Evolutionary conservation across 2,113 vertebrate genomes (phyloP).

Genomic region (Hassar affinis): DNA sequence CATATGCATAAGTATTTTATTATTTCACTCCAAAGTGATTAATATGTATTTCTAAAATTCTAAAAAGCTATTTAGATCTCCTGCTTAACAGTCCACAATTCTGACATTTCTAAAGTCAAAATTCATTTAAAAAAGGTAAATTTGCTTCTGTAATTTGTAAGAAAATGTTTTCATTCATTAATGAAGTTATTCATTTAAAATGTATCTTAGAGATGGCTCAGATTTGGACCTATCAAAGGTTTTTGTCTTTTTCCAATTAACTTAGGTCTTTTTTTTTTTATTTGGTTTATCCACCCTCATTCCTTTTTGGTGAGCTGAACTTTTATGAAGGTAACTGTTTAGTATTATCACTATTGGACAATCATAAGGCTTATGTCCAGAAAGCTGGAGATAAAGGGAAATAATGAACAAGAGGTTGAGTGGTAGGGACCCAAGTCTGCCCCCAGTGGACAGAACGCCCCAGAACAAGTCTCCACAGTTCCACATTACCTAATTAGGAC

Average conservation of each 20-base stretch:
- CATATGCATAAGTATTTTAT: not conserved
- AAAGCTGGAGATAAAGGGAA: not conserved
- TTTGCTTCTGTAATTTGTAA: too few species aligned
- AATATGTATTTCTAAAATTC: not conserved
- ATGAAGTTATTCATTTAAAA: not conserved
- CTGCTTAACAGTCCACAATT: not conserved
- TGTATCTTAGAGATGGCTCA: not conserved
- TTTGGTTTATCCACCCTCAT: not conserved
- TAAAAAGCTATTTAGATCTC: not conserved
- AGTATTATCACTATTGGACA: slow-evolving; percentile 11
- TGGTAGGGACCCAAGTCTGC: not conserved
- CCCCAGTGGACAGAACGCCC: slow-evolving; percentile 41
- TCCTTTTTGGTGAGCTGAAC: slow-evolving; percentile 20
- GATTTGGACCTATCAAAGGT: not conserved
- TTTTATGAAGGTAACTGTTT: not conserved
- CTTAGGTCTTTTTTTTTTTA: not conserved
- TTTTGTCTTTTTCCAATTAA: not conserved
- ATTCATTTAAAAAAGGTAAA: not conserved
- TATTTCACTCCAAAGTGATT: not conserved
- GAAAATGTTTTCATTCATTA: not conserved
- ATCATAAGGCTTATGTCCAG: not conserved
- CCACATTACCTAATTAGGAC: slow-evolving; percentile 54
- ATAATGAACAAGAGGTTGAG: not conserved
- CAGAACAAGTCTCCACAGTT: slow-evolving; percentile 10
- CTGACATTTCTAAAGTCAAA: not conserved